phyloP scores from a whole-genome alignment of 2,888 invertebrate species.

The Ganaspis brasiliensis region DNA sequence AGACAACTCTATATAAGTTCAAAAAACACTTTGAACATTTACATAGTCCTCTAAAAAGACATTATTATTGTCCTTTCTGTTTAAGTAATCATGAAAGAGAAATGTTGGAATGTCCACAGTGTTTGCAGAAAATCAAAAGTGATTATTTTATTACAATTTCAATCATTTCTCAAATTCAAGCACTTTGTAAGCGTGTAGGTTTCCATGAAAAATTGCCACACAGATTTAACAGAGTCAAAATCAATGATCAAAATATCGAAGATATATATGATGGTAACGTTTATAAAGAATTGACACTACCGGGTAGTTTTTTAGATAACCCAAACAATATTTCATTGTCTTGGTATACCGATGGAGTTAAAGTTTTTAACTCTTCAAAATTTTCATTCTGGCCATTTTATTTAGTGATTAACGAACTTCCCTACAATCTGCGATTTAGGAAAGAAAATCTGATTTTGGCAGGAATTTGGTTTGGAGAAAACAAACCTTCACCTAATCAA shows the following conservation, averaged over 20 bases:
- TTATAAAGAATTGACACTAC: slow-evolving; percentile 43
- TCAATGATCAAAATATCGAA: slow-evolving; percentile 52
- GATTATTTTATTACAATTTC: not conserved
- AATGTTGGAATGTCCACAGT: not conserved
- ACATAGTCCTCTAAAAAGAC: not conserved
- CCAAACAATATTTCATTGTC: slow-evolving; percentile 54
- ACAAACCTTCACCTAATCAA: slow-evolving; percentile 53
- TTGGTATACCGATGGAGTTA: slow-evolving; percentile 61
- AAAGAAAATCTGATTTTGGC: slow-evolving; percentile 59
- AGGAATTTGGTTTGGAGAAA: slow-evolving; percentile 59
- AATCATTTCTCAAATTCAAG: not conserved
- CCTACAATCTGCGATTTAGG: slow-evolving; percentile 51
- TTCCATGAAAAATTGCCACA: not conserved
- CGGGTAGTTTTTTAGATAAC: slow-evolving; percentile 45
- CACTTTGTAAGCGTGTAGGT: not conserved
- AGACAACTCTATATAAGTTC: not conserved
- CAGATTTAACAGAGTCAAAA: not conserved
- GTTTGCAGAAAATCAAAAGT: no score
- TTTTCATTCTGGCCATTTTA: slow-evolving; percentile 58
- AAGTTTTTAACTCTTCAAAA: slow-evolving; percentile 57
- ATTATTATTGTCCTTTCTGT: not conserved
- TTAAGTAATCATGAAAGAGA: not conserved
- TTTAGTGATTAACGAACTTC: slow-evolving; percentile 61
- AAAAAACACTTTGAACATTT: slow-evolving; percentile 13
- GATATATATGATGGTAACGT: slow-evolving; percentile 50